phyloP scores from a whole-genome alignment of 2,888 invertebrate species.

The Nycteola revayana region DNA sequence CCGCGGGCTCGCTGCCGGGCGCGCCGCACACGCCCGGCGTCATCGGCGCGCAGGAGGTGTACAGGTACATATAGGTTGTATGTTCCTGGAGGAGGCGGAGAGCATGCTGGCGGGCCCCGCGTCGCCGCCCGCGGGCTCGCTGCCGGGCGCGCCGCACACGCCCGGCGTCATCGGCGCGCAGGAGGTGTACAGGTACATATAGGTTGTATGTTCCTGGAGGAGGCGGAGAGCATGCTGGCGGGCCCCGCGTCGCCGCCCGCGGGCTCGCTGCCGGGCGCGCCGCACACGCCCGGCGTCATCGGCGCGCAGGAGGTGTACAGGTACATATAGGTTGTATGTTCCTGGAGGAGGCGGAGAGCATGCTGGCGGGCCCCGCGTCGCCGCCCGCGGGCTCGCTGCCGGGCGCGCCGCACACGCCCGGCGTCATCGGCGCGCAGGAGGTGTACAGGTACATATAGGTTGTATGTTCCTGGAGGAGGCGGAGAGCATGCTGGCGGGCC shows the following conservation, averaged over 20 bases:
- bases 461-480: too few relatives aligned
- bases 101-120: slow-evolving; percentile 89
- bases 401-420: slow-evolving; percentile 87
- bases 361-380: slow-evolving; percentile 89
- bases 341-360: slow-evolving; percentile 90
- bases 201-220: too few relatives aligned
- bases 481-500: neutral
- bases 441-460: slow-evolving; percentile 94
- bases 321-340: too few relatives aligned
- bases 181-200: slow-evolving; percentile 95
- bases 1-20: slow-evolving; percentile 60
- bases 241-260: slow-evolving; percentile 87
- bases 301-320: slow-evolving; percentile 99
- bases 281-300: slow-evolving; percentile 96
- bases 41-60: slow-evolving; percentile 99
- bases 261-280: slow-evolving; percentile 47
- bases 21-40: slow-evolving; percentile 93
- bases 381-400: slow-evolving; percentile 80
- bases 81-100: too few relatives aligned
- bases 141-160: slow-evolving; percentile 82
- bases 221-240: slow-evolving; percentile 90
- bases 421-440: slow-evolving; percentile 99
- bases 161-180: slow-evolving; percentile 99
- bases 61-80: too few relatives aligned
- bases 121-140: slow-evolving; percentile 83